phyloP scores from a whole-genome alignment of 2,113 vertebrate species.

The Ptilorrhoa leucosticta region DNA sequence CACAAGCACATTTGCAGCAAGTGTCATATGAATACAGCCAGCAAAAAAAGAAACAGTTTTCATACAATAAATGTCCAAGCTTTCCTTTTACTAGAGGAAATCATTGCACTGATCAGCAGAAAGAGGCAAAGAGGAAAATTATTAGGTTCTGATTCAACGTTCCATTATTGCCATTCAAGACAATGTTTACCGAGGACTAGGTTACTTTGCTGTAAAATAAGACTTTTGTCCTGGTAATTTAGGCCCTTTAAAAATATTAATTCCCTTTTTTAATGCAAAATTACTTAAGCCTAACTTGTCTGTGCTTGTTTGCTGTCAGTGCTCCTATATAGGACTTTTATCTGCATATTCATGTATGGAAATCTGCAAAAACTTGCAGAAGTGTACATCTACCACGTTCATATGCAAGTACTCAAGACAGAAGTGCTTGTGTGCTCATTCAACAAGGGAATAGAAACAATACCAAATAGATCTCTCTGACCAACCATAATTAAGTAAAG shows the following conservation, averaged over 20 bases:
- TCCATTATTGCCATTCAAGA: neutral
- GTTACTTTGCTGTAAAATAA: constrained; percentile 1
- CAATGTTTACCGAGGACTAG: neutral
- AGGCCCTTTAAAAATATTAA: constrained; percentile 6
- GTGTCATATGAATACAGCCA: neutral
- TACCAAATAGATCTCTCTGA: constrained; percentile 43
- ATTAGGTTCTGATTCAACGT: neutral
- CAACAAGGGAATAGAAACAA: constrained; percentile 53
- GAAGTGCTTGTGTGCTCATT: constrained; percentile 44
- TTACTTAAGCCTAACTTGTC: neutral
- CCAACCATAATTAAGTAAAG: constrained; percentile 54
- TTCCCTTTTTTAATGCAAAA: constrained; percentile 13
- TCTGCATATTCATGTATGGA: constrained; percentile 22
- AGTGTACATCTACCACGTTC: neutral
- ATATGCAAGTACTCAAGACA: constrained; percentile 20
- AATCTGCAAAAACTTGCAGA: constrained; percentile 36
- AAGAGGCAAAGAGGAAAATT: constrained; percentile 26
- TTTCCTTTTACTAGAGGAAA: neutral
- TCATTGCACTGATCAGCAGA: neutral
- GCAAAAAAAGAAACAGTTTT: neutral
- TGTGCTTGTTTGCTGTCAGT: neutral
- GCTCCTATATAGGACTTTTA: neutral
- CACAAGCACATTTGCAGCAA: neutral
- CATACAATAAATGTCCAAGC: neutral
- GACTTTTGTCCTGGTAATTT: neutral